Conservation (phyloP, 1,140 invertebrate species). For the Laupala kohalensis region DNA sequence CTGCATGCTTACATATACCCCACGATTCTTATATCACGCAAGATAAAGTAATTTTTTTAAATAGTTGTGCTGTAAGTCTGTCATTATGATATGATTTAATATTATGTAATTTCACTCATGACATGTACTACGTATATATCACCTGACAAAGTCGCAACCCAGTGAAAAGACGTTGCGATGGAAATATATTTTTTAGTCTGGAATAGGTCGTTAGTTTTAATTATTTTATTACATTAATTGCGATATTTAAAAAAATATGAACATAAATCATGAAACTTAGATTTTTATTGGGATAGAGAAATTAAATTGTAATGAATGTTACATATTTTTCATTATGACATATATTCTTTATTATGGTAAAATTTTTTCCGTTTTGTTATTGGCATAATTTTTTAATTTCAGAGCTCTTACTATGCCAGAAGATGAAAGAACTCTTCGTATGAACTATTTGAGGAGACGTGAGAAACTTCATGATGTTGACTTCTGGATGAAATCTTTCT, state of each 20-base stretch:
- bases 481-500: conserved; percentile 77
- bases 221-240: background rate
- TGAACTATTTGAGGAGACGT: conserved; percentile 68
- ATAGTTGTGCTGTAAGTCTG: too few species aligned
- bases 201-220: background rate
- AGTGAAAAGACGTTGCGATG: too few species aligned
- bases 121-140: too few species aligned
- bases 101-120: too few species aligned
- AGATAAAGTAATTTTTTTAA: too few species aligned
- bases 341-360: background rate
- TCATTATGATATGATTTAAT: too few species aligned
- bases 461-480: conserved; percentile 75
- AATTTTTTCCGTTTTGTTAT: too few species aligned
- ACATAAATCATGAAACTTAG: too few species aligned
- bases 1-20: too few species aligned
- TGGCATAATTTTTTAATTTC: background rate
- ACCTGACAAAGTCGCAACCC: too few species aligned
- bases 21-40: too few species aligned
- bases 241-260: background rate
- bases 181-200: background rate
- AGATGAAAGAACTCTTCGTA: conserved; percentile 71
- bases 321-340: background rate
- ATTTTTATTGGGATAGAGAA: too few species aligned
- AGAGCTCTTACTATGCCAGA: conserved; percentile 79
- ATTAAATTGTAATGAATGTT: background rate